A percentile compares a stretch with the other conserved stretches of the same genome.
Evolutionary conservation across 2,797 vertebrate genomes (phyloP).

Genomic region (Tympanoctomys barrerae): DNA sequence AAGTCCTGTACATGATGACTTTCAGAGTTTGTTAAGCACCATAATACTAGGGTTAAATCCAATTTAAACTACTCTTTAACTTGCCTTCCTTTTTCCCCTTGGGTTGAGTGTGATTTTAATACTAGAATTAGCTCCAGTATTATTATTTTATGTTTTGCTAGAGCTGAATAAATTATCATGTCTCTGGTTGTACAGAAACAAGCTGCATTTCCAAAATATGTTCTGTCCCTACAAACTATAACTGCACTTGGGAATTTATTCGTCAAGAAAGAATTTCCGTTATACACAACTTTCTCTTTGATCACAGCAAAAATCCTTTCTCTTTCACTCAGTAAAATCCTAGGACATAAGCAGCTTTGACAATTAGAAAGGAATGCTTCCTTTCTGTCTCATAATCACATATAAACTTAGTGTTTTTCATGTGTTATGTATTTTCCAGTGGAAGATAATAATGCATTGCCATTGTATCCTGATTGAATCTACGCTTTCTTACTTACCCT

Average conservation of each 20-base stretch:
- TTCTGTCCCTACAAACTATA: conserved; percentile 21
- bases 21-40: conserved; percentile 73
- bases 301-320: not conserved
- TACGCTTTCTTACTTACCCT: not conserved
- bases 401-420: conserved; percentile 14
- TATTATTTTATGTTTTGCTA: conserved; percentile 63
- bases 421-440: not conserved
- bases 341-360: not conserved
- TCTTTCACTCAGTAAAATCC: conserved; percentile 5
- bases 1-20: conserved; percentile 61
- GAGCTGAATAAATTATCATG: conserved; percentile 58
- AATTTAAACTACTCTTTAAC: conserved; percentile 54
- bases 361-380: not conserved
- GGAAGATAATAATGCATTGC: not conserved
- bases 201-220: conserved; percentile 45
- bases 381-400: conserved; percentile 39
- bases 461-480: not conserved
- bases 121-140: conserved; percentile 18
- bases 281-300: conserved; percentile 4
- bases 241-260: conserved; percentile 43
- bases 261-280: conserved; percentile 27
- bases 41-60: not conserved
- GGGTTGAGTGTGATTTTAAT: conserved; percentile 62
- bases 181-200: conserved; percentile 48
- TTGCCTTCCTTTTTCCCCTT: conserved; percentile 33